Evolutionary conservation across 2,113 vertebrate genomes (phyloP), one percentile per base, ranked within the genome.

Genomic region (Menura novaehollandiae): DNA sequence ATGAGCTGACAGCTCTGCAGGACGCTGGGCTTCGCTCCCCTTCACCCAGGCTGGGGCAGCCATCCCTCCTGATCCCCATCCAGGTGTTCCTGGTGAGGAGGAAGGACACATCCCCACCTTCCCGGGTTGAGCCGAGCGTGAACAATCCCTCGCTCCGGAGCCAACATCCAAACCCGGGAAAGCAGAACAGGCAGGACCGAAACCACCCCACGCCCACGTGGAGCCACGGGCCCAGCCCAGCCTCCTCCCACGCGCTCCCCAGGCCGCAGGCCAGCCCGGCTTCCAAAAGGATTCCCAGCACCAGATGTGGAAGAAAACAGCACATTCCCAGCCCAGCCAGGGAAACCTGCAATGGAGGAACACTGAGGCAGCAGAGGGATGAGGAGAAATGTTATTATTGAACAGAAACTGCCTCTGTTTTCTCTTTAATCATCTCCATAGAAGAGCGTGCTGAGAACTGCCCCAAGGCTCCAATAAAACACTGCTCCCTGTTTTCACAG

Each of bases 181-280:
- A 75, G 23, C 39, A 15, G 43, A 76, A 46, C n/a, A 53, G 73
- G 72, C 59, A 83, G 76, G 64, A 89, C 80, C n/a, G 6, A 88
- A 96, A 86, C 47, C 32, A 58, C 9, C 8, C 9, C 27, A 39
- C 49, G 46, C 71, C 74, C 68, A 27, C 7, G 7, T 9, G 88
- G 18, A 74, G 73, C n/a, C 76, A 52, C 55, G 62, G 30, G 77
- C 76, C 52, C 69, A 33, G 78, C 83, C 60, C 87, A 63, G 71
- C 59, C 68, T 41, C 68, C 59, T 51, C 90, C 95, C 92, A 86
- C 68, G 0, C 81, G 4, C 24, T 22, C 52, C 87, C 62, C 71
- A 35, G 55, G 55, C 41, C 3, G 0, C 56, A 46, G 56, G 20
- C 43, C 0, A 56, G 75, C 91, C 78, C 33, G 0, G 15, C 63